These are phyloP conservation scores for Molorchus minor DNA, from an alignment of 2,888 invertebrate species.

Conservation along the genomic window DNA sequence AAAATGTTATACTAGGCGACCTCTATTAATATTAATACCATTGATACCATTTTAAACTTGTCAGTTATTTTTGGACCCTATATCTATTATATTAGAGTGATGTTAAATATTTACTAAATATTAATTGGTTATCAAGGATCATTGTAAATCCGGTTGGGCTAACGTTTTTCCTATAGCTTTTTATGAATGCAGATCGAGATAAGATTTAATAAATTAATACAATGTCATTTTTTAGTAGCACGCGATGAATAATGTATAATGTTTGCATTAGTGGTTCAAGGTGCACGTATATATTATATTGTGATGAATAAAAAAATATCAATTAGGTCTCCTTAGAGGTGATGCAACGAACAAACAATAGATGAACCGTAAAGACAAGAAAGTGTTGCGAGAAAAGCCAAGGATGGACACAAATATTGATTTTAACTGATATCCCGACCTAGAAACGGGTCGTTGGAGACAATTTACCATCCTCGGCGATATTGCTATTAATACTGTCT, in stretches of 20 bases:
- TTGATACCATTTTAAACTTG: not conserved
- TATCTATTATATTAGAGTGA: not conserved
- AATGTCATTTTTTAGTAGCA: not conserved
- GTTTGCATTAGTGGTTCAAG: slow-evolving; percentile 4
- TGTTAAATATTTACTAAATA: not conserved
- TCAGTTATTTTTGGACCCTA: not conserved
- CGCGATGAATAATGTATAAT: slow-evolving; percentile 3
- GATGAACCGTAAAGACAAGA: too few relatives aligned
- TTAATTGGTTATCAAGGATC: slow-evolving; percentile 9
- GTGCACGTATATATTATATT: not conserved
- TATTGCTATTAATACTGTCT: too few relatives aligned
- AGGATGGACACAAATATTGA: too few relatives aligned
- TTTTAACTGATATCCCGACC: too few relatives aligned
- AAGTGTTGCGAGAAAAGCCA: too few relatives aligned
- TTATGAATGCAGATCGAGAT: not conserved
- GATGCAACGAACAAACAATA: too few relatives aligned
- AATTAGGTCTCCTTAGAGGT: not conserved
- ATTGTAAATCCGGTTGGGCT: slow-evolving; percentile 3
- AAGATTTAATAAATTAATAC: not conserved
- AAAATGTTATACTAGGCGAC: too few relatives aligned
- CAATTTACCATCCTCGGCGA: too few relatives aligned
- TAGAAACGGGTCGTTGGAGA: too few relatives aligned
- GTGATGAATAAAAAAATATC: not conserved
- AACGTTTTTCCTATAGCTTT: not conserved
- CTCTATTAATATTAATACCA: too few relatives aligned